These are phyloP conservation scores for Lapara coniferarum DNA, from an alignment of 2,888 invertebrate genomes.

Conservation along the genomic window DNA sequence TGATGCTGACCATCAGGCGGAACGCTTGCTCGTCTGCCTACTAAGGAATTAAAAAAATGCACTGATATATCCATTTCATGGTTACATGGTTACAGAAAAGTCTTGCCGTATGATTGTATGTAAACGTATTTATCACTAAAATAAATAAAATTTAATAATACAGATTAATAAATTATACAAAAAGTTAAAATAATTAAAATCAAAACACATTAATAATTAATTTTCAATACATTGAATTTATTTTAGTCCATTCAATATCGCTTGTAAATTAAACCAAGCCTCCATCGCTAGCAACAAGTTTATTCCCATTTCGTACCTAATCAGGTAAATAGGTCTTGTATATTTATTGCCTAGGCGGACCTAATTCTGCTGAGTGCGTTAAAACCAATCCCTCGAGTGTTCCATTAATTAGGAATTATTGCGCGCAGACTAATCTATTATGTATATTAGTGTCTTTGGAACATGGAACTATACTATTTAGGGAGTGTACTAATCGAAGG, in stretches of 20 bases:
- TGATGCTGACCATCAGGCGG: no score
- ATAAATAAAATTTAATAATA: no score
- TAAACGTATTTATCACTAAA: no score
- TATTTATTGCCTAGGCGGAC: constrained; percentile 40
- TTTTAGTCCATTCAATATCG: background rate
- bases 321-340: constrained; percentile 38
- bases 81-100: no score
- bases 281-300: background rate
- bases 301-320: background rate
- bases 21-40: no score
- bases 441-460: background rate
- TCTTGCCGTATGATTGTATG: no score
- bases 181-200: no score
- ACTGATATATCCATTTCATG: no score
- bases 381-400: constrained; percentile 36
- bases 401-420: constrained; percentile 22
- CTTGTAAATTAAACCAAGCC: background rate
- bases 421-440: background rate
- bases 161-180: no score
- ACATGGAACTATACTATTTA: background rate
- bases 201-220: no score
- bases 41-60: no score
- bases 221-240: no score
- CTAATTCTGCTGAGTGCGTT: constrained; percentile 39
- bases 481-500: background rate